A percentile compares a stretch with the other conserved stretches of the same genome.
Conservation (phyloP, 2,888 invertebrate genomes). For the Anagyrus pseudococci region DNA sequence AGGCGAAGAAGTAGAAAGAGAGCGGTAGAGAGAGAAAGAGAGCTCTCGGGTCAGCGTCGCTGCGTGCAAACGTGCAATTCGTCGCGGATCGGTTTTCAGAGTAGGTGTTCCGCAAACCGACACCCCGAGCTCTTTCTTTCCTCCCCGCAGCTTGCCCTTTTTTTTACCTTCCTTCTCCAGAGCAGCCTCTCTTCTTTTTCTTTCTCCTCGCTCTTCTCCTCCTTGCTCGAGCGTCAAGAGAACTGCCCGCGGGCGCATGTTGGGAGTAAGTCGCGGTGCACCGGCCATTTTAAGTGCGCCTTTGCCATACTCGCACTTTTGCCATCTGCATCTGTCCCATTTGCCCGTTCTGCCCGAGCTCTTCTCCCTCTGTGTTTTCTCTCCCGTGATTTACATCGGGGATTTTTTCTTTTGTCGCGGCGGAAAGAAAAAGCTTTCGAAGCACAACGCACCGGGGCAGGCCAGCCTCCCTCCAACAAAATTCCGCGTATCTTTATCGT, state of each 20-base stretch:
- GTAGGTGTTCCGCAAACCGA: slow-evolving; percentile 50
- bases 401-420: slow-evolving; percentile 13
- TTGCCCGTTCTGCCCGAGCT: slow-evolving; percentile 20
- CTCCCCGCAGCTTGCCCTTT: slow-evolving; percentile 33
- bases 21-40: slow-evolving; percentile 1
- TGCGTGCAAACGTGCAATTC: slow-evolving; percentile 44
- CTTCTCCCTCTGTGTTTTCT: slow-evolving; percentile 26
- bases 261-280: slow-evolving; percentile 9
- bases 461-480: no score
- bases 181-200: no score
- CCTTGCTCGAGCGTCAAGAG: no score
- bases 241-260: no score
- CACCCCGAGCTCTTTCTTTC: slow-evolving; percentile 43
- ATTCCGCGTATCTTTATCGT: no score
- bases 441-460: no score
- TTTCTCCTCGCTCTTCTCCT: slow-evolving; percentile 25
- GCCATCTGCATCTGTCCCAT: slow-evolving; percentile 9
- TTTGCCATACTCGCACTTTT: neutral
- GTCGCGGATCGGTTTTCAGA: slow-evolving; percentile 51
- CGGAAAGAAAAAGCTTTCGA: slow-evolving; percentile 7
- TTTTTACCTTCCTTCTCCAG: slow-evolving; percentile 31
- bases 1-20: neutral
- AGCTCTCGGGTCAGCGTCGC: slow-evolving; percentile 34
- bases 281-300: slow-evolving; percentile 19
- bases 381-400: slow-evolving; percentile 33